Base-by-base conservation (phyloP, 2,888 invertebrate species). In the Tipula helvola region DNA sequence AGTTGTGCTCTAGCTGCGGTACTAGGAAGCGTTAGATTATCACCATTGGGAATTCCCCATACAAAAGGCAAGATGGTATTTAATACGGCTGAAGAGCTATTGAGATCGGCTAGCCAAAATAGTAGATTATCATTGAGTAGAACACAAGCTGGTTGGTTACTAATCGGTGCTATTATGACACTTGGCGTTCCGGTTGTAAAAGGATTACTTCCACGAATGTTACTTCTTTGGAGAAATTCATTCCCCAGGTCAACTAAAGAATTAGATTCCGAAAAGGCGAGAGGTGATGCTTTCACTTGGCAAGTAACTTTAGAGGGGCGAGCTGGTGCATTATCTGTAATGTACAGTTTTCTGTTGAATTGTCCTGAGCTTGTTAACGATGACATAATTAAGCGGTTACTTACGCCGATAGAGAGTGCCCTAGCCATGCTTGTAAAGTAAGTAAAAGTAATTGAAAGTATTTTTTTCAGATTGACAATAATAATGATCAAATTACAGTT, bases 201-300 rank as follows among this genome's bases (percentile, higher is more conserved):
- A 89, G 97, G 97, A 0, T 93, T 99, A 86, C 92, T 99, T 86
- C 98, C 98, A 0, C 93, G 99, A 87, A 97, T 99, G 97, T 91
- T 99, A 88, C 92, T 99, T 13, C 92, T 99, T 3, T 99, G 99
- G 99, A 95, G 98, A 88, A 99, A 99, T 91, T 98, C 98, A 39
- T 99, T 99, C 91, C 99, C 99, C 0, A 94, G 99, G 86, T 98
- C 98, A 0, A 95, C 95, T 57, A 99, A 99, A 90, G 99, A 99
- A 91, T 93, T 99, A 16, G 99, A 99, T 90, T 97, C 98, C 0
- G 99, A 99, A 92, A 98, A 98, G 89, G 95, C 97, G 16, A 93
- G 99, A 89, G 96, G 98, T 7, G 99, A 99, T 92, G 97, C 98
- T 0, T 99, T 99, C 90, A 99, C 99, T n/a, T 99, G 99, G 99